phyloP scores from a whole-genome alignment of 2,888 invertebrate species.

The Caenorhabditis sinica region DNA sequence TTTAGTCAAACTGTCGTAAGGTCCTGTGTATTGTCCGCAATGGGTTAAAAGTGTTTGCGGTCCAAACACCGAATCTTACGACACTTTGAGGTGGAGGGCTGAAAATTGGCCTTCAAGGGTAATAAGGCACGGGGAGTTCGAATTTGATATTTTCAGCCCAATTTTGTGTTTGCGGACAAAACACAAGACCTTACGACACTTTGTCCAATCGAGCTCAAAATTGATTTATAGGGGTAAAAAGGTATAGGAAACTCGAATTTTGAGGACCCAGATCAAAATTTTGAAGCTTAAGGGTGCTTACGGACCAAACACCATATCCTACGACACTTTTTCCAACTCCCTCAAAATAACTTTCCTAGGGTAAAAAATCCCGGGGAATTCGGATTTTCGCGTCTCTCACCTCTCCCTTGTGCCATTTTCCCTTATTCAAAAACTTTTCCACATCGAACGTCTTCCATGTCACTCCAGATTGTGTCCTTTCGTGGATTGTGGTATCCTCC shows the following conservation, averaged over 20 bases:
- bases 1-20: conserved; percentile 9
- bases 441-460: conserved; percentile 78
- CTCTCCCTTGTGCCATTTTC: conserved; percentile 76
- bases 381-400: conserved; percentile 85
- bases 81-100: neutral
- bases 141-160: neutral
- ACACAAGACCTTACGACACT: neutral
- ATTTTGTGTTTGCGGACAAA: neutral
- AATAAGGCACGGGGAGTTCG: no score
- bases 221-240: neutral
- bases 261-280: conserved; percentile 89
- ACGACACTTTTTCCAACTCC: neutral
- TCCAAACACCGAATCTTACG: no score
- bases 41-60: no score
- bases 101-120: no score
- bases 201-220: neutral
- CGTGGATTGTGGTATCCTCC: conserved; percentile 60
- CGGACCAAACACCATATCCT: neutral
- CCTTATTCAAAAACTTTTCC: conserved; percentile 76
- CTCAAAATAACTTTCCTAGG: neutral
- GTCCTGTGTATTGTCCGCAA: neutral
- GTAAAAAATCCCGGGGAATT: conserved; percentile 84
- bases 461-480: conserved; percentile 44
- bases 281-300: conserved; percentile 88
- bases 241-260: neutral